Evolutionary conservation across 2,888 invertebrate species (phyloP).

Genomic region (Apamea epomidion): DNA sequence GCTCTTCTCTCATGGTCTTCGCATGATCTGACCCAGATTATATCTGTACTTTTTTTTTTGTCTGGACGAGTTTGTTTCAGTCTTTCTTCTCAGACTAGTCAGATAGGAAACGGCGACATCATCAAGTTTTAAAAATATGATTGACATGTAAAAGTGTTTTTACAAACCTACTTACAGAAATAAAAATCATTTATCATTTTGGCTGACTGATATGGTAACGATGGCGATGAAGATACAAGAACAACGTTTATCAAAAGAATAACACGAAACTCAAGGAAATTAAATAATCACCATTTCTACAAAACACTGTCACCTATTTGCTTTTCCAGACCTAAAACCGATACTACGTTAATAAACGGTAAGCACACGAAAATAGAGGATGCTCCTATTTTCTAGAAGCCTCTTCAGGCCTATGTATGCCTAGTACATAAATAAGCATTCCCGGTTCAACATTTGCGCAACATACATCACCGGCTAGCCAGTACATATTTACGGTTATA

Average conservation of each 20-base stretch:
- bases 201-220: no score
- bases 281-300: not conserved
- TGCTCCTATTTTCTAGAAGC: constrained; percentile 15
- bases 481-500: constrained; percentile 64
- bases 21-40: not conserved
- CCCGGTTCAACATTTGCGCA: constrained; percentile 34
- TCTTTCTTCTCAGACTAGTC: not conserved
- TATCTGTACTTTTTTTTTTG: not conserved
- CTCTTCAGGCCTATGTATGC: constrained; percentile 17
- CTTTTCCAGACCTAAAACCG: not conserved
- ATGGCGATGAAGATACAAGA: not conserved
- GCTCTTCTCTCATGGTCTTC: not conserved
- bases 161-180: not conserved
- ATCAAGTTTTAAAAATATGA: not conserved
- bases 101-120: no score
- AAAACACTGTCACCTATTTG: not conserved
- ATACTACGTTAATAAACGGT: not conserved
- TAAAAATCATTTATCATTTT: no score
- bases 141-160: no score
- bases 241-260: not conserved
- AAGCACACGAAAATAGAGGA: not conserved
- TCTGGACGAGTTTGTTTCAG: not conserved
- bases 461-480: constrained; percentile 45
- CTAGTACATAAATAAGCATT: constrained; percentile 43
- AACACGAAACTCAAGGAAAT: not conserved